Evolutionary conservation across 2,888 invertebrate species (phyloP).

Genomic region (Rambutsinella grinnellia): DNA sequence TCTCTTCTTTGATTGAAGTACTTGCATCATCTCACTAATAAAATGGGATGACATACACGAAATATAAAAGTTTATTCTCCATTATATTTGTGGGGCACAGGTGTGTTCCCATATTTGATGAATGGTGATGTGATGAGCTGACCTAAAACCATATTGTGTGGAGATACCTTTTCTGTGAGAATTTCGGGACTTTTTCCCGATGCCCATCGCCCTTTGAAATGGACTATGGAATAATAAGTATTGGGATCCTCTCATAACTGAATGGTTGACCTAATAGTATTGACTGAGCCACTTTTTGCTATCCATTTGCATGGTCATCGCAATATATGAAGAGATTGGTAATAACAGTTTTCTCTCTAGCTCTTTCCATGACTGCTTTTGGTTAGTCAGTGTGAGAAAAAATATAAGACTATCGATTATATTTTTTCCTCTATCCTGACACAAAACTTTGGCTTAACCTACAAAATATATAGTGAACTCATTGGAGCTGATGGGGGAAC

Average conservation of each 20-base stretch:
- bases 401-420: background rate
- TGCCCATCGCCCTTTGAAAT: too few species aligned
- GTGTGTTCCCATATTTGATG: background rate
- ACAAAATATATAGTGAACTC: background rate
- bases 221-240: conserved; percentile 12
- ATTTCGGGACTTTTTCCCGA: too few species aligned
- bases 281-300: background rate
- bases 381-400: background rate
- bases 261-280: background rate
- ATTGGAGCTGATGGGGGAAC: background rate
- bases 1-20: too few species aligned
- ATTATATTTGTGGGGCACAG: background rate
- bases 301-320: background rate
- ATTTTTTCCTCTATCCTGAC: background rate
- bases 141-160: background rate
- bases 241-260: too few species aligned
- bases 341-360: background rate
- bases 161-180: background rate
- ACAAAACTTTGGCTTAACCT: background rate
- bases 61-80: background rate
- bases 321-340: background rate
- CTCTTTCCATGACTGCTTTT: too few species aligned
- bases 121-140: background rate
- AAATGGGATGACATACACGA: background rate
- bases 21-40: too few species aligned